Conservation (phyloP, 2,797 vertebrate species). For the Falco berigora region DNA sequence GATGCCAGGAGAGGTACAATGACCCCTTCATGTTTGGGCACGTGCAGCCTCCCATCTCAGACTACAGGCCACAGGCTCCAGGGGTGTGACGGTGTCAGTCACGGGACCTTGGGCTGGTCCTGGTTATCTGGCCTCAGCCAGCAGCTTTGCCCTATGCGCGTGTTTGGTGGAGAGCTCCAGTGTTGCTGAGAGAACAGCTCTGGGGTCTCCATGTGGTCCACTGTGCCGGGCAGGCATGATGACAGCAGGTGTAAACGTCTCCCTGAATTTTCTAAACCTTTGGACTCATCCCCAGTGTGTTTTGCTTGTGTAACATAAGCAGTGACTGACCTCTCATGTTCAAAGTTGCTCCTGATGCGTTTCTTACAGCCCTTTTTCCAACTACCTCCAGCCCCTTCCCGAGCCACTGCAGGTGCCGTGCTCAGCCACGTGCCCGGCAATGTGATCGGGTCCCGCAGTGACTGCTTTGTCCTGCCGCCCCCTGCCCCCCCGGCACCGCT, state of each 20-base stretch:
- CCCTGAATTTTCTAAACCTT: neutral
- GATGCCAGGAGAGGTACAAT: neutral
- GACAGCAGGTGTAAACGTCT: neutral
- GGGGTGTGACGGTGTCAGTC: neutral
- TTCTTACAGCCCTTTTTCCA: neutral
- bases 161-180: neutral
- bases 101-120: neutral
- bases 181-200: neutral
- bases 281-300: neutral
- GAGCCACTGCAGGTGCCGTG: neutral
- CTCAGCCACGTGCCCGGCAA: neutral
- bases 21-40: neutral
- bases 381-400: neutral
- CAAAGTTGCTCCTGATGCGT: accelerated
- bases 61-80: neutral
- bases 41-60: neutral
- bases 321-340: neutral
- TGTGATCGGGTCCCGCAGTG: accelerated
- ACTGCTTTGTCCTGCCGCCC: neutral
- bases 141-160: accelerated
- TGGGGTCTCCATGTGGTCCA: neutral
- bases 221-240: neutral
- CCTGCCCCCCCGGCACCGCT: neutral
- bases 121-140: neutral
- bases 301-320: neutral